Conservation (phyloP, 2,888 invertebrate genomes). For the Eupeodes luniger region DNA sequence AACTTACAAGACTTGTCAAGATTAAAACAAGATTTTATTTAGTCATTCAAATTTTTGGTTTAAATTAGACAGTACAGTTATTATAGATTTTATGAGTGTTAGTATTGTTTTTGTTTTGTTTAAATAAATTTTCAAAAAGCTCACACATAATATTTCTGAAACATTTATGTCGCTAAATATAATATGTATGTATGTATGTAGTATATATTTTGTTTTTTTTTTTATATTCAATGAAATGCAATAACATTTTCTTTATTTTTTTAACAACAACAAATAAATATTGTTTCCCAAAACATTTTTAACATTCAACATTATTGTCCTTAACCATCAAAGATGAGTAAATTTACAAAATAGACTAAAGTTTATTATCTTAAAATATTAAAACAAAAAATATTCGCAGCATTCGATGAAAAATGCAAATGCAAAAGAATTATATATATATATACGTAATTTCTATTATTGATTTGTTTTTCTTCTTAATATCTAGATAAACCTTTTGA, state of each 20-base stretch:
- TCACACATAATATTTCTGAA: constrained; percentile 18
- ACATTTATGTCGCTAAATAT: constrained; percentile 25
- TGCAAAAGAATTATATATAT: constrained; percentile 23
- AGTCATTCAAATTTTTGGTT: constrained; percentile 31
- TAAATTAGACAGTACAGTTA: constrained; percentile 34
- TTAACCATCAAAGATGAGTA: constrained; percentile 69
- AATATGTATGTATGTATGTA: constrained; percentile 11
- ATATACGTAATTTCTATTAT: constrained; percentile 1
- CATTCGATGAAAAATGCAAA: constrained; percentile 55
- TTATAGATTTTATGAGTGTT: constrained; percentile 10
- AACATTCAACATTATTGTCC: constrained; percentile 73
- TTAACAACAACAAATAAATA: constrained; percentile 49
- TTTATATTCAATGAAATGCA: constrained; percentile 58
- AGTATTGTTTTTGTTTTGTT: constrained; percentile 1
- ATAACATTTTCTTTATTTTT: constrained; percentile 56
- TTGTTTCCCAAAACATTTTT: constrained; percentile 63
- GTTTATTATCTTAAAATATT: constrained; percentile 1
- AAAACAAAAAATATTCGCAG: constrained; percentile 15
- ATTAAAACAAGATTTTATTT: constrained; percentile 59
- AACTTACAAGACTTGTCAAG: background rate
- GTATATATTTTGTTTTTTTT: constrained; percentile 28
- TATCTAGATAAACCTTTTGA: constrained; percentile 48
- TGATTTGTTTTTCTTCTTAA: background rate
- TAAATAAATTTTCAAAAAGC: constrained; percentile 30
- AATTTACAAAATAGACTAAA: constrained; percentile 34